These are phyloP conservation scores for Telmatherina bonti DNA, from an alignment of 2,797 vertebrate genomes.

Conservation along the genomic window DNA sequence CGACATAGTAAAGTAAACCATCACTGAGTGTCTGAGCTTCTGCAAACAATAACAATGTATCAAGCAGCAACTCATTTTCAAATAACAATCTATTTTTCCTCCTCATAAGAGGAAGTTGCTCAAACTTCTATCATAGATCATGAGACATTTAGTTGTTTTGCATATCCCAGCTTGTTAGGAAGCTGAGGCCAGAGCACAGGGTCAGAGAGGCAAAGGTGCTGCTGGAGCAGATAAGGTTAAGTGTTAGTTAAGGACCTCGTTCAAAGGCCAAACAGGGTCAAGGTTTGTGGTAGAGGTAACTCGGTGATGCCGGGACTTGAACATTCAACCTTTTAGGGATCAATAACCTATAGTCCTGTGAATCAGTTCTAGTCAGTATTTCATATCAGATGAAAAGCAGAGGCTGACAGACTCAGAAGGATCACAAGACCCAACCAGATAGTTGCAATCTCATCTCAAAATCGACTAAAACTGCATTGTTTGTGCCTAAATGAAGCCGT, in stretches of 20 bases:
- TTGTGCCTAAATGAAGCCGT: not conserved
- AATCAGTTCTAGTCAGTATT: not conserved
- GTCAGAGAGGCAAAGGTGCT: not conserved
- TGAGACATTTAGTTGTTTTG: not conserved
- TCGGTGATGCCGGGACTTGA: not conserved
- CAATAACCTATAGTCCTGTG: not conserved
- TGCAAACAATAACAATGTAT: not conserved
- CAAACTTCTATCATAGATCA: no score
- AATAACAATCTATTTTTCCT: not conserved
- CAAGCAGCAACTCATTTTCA: not conserved
- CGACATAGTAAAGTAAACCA: not conserved
- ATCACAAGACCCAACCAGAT: no score
- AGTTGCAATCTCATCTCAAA: no score
- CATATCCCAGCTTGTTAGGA: not conserved
- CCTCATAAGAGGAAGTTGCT: no score
- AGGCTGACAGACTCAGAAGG: not conserved
- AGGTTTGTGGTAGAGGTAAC: not conserved
- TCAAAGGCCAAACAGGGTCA: not conserved
- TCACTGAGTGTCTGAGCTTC: not conserved
- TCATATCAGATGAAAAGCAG: not conserved
- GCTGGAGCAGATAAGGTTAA: conserved; percentile 8
- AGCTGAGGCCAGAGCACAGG: not conserved
- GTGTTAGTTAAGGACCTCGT: not conserved
- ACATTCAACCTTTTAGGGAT: not conserved
- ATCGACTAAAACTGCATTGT: conserved; percentile 1